Conservation (phyloP, 2,113 vertebrate species). For the Paedocypris sp. region DNA sequence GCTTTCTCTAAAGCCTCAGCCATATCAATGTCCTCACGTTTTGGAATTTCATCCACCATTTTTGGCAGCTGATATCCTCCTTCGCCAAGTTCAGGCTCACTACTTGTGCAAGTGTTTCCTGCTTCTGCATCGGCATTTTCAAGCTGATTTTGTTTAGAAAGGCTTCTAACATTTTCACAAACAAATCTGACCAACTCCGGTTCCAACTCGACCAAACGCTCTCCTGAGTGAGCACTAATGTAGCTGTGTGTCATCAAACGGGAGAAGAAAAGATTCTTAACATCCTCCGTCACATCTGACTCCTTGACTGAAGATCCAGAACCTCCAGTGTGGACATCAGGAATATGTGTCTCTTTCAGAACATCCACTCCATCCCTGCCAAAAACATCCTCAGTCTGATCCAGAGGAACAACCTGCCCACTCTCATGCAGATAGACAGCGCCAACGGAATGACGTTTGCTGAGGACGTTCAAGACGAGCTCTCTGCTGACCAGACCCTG, state of each 20-base stretch:
- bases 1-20: background rate
- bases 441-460: conserved; percentile 60
- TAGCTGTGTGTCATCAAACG: conserved; percentile 83
- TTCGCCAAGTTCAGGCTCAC: background rate
- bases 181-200: conserved; percentile 51
- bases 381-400: conserved; percentile 58
- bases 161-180: conserved; percentile 19
- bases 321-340: conserved; percentile 62
- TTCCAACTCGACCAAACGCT: conserved; percentile 73
- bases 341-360: conserved; percentile 61
- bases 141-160: background rate
- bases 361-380: conserved; percentile 48
- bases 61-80: background rate
- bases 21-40: background rate
- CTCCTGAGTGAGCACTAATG: conserved; percentile 70
- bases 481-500: conserved; percentile 73
- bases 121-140: background rate
- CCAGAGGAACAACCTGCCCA: conserved; percentile 65
- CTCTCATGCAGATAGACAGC: conserved; percentile 71
- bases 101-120: background rate
- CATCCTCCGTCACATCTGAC: conserved; percentile 35
- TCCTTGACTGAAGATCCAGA: conserved; percentile 40
- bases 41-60: background rate
- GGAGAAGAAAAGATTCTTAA: conserved; percentile 56
- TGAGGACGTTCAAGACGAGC: conserved; percentile 61